phyloP scores from a whole-genome alignment of 2,888 invertebrate species.

The Crocallis elinguaria region DNA sequence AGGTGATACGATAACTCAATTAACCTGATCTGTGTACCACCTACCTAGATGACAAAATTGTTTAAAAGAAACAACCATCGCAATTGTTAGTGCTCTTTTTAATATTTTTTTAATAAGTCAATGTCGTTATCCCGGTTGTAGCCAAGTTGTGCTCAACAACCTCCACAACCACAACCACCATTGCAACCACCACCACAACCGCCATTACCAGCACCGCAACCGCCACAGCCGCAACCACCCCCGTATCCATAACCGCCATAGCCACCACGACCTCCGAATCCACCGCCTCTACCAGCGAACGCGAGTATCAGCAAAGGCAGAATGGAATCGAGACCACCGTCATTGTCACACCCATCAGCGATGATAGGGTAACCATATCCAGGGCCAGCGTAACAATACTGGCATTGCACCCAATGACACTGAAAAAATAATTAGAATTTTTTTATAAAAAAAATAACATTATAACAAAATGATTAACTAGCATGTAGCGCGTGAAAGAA shows the following conservation, averaged over 20 bases:
- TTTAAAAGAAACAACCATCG: background rate
- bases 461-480: too few relatives aligned
- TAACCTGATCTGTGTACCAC: too few relatives aligned
- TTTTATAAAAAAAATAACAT: too few relatives aligned
- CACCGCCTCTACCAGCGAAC: constrained; percentile 29
- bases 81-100: background rate
- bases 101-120: background rate
- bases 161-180: constrained; percentile 38
- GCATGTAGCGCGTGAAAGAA: too few relatives aligned
- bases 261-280: constrained; percentile 33
- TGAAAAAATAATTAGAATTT: constrained; percentile 10
- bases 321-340: constrained; percentile 25
- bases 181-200: constrained; percentile 38
- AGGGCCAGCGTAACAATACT: constrained; percentile 16
- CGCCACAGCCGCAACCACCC: constrained; percentile 34
- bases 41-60: background rate
- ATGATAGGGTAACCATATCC: constrained; percentile 32
- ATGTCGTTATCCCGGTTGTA: background rate
- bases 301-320: constrained; percentile 33
- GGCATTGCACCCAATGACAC: constrained; percentile 30
- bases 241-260: constrained; percentile 38
- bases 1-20: too few relatives aligned
- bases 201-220: constrained; percentile 37
- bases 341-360: constrained; percentile 6
- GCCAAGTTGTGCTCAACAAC: constrained; percentile 18